A percentile compares a stretch with the other conserved stretches of the same genome.
These are phyloP conservation scores for Papilio elwesi DNA, from an alignment of 2,888 invertebrate species.

Conservation along the genomic window DNA sequence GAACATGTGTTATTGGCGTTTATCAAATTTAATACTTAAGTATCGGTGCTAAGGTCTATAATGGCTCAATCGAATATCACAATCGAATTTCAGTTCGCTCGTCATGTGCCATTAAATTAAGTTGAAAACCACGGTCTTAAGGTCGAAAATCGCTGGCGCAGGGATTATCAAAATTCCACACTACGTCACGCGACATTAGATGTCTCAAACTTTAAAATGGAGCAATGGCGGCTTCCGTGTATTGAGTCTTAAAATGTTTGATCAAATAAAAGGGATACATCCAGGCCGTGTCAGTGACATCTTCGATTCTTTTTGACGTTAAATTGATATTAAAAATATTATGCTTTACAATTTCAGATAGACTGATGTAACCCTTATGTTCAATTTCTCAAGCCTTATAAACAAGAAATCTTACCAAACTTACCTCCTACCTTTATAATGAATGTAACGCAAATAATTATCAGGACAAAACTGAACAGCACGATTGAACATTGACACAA, in stretches of 20 bases:
- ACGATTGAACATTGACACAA: too few species aligned
- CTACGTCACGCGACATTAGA: slow-evolving; percentile 77
- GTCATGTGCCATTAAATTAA: slow-evolving; percentile 35
- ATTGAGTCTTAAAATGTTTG: slow-evolving; percentile 42
- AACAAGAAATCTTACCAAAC: too few species aligned
- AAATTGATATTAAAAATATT: neutral
- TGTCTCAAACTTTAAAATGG: slow-evolving; percentile 76
- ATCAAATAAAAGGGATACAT: slow-evolving; percentile 21
- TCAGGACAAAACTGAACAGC: too few species aligned
- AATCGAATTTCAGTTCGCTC: slow-evolving; percentile 31
- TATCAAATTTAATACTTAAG: slow-evolving; percentile 43
- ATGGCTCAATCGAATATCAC: slow-evolving; percentile 18
- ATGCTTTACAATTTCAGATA: too few species aligned
- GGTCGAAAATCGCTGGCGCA: slow-evolving; percentile 44
- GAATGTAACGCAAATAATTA: too few species aligned
- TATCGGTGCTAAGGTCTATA: slow-evolving; percentile 34
- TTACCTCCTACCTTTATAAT: too few species aligned
- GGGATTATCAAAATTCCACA: slow-evolving; percentile 54
- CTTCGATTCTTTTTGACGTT: neutral
- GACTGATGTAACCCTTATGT: too few species aligned
- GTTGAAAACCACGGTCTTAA: slow-evolving; percentile 39
- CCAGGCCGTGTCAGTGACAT: slow-evolving; percentile 1
- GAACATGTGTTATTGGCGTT: slow-evolving; percentile 52
- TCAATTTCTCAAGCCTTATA: too few species aligned
- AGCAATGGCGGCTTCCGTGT: slow-evolving; percentile 67